These are phyloP conservation scores for Calidris pygmaea DNA, from an alignment of 2,113 vertebrate genomes.

Conservation along the genomic window DNA sequence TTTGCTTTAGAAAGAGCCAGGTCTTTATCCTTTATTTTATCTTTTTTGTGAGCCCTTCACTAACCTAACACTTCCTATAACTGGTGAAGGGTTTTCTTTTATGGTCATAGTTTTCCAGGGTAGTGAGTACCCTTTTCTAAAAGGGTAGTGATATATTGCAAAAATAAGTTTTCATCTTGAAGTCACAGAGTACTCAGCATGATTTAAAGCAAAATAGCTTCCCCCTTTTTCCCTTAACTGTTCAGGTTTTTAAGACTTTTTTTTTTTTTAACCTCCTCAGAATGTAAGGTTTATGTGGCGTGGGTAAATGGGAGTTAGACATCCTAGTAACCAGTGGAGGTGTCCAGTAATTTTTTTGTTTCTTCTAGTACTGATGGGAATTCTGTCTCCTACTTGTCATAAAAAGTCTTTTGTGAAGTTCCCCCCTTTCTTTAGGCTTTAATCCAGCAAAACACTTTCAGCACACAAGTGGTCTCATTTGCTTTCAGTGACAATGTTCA, in stretches of 20 bases:
- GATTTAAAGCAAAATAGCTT: neutral
- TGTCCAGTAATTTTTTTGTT: neutral
- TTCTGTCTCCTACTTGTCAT: constrained; percentile 15
- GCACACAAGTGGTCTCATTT: constrained; percentile 43
- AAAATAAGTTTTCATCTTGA: neutral
- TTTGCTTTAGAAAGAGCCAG: neutral
- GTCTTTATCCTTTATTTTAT: neutral
- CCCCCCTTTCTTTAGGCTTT: neutral
- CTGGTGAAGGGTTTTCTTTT: neutral
- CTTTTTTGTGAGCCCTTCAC: neutral
- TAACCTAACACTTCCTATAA: neutral
- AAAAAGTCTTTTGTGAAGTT: constrained; percentile 13
- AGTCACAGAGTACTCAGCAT: neutral
- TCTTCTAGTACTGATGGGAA: neutral
- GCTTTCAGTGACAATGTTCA: constrained; percentile 50
- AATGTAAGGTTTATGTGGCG: neutral
- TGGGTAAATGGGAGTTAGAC: neutral
- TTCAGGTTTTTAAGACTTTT: neutral
- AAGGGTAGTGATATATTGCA: neutral
- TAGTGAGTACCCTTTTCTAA: neutral
- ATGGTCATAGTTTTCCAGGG: neutral
- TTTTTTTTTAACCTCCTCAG: neutral
- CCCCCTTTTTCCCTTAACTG: neutral
- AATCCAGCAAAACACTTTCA: constrained; percentile 45
- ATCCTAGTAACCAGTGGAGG: neutral